These are phyloP conservation scores for Aromia moschata DNA, from an alignment of 2,888 invertebrate species.

Conservation along the genomic window DNA sequence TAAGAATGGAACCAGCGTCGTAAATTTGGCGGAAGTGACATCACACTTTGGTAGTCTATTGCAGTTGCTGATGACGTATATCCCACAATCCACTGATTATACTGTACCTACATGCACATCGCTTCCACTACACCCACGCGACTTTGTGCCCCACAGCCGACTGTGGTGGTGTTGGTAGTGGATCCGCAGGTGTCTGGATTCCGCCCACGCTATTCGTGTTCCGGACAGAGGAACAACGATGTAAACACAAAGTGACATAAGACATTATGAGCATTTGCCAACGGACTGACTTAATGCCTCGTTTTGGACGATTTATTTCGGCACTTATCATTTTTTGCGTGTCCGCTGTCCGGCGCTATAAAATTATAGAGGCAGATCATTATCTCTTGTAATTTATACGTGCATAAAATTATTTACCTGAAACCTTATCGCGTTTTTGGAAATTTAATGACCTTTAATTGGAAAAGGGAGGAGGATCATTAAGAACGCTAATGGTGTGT, in stretches of 20 bases:
- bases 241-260: constrained; percentile 53
- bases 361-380: constrained; percentile 41
- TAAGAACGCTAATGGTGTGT: too few relatives aligned
- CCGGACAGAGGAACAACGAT: constrained; percentile 51
- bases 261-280: constrained; percentile 52
- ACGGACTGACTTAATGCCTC: constrained; percentile 49
- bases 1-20: too few relatives aligned
- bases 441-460: constrained; percentile 3
- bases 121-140: constrained; percentile 32
- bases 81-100: too few relatives aligned
- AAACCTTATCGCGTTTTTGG: constrained; percentile 7
- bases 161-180: constrained; percentile 42
- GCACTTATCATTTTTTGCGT: constrained; percentile 47
- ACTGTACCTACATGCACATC: constrained; percentile 22
- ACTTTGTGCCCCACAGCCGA: constrained; percentile 30
- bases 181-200: constrained; percentile 52
- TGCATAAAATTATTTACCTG: constrained; percentile 23
- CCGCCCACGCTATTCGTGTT: constrained; percentile 48
- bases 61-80: too few relatives aligned
- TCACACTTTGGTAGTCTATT: too few relatives aligned
- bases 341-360: constrained; percentile 32
- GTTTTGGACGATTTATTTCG: constrained; percentile 48
- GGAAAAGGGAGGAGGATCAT: too few relatives aligned
- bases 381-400: constrained; percentile 38
- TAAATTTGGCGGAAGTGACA: too few relatives aligned